These are phyloP conservation scores for Siniperca chuatsi DNA, from an alignment of 2,113 vertebrate species.

Conservation along the genomic window DNA sequence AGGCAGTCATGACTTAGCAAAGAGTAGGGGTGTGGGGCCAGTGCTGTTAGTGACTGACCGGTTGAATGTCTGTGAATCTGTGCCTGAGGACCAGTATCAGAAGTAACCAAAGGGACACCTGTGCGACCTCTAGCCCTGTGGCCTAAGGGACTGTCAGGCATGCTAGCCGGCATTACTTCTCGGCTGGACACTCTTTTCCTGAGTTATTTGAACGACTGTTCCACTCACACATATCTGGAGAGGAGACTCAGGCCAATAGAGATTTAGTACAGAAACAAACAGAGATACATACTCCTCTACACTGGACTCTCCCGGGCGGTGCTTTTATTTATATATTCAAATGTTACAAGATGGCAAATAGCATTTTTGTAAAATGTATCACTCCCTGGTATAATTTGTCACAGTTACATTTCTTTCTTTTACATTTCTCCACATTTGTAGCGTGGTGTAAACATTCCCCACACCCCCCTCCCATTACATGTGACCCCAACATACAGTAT, in stretches of 20 bases:
- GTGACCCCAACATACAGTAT: no score
- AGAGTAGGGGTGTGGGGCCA: conserved; percentile 37
- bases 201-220: conserved; percentile 25
- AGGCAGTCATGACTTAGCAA: conserved; percentile 71
- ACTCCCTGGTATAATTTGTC: not conserved
- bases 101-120: conserved; percentile 66
- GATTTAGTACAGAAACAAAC: not conserved
- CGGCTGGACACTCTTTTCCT: conserved; percentile 6
- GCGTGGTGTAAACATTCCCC: no score
- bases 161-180: conserved; percentile 5
- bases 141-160: conserved; percentile 22
- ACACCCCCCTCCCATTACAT: no score
- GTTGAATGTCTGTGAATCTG: conserved; percentile 5
- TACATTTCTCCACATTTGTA: no score
- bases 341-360: not conserved
- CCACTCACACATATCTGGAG: not conserved
- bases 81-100: conserved; percentile 40
- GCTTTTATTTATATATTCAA: not conserved
- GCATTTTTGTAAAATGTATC: not conserved
- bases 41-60: conserved; percentile 9
- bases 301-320: no score
- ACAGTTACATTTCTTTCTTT: no score
- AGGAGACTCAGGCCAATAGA: not conserved
- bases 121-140: conserved; percentile 65
- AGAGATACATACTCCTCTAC: no score